Conservation (phyloP, 2,797 vertebrate genomes). For the Mus spretus region DNA sequence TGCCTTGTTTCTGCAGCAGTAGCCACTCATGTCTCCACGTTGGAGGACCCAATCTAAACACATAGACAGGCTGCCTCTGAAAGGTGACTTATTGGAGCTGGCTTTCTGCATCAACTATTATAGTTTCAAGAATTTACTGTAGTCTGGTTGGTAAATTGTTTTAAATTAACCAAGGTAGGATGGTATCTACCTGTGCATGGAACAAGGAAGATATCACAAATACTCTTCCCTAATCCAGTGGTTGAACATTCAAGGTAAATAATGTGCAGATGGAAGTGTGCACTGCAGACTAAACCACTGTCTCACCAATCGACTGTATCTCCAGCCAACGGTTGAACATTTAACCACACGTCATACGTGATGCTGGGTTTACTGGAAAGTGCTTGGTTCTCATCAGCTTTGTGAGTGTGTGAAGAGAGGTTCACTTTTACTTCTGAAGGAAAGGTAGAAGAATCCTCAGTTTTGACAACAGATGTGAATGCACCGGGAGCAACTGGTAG, state of each 20-base stretch:
- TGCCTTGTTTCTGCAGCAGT: conserved; percentile 26
- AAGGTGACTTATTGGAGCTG: background rate
- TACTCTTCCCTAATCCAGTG: too few species aligned
- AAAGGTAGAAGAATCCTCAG: too few species aligned
- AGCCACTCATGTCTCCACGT: background rate
- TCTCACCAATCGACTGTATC: too few species aligned
- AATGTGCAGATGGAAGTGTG: too few species aligned
- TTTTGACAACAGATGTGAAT: too few species aligned
- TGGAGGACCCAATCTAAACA: background rate
- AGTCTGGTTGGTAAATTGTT: background rate
- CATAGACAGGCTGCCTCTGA: background rate
- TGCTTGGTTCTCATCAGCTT: too few species aligned
- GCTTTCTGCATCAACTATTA: background rate
- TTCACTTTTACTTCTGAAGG: too few species aligned
- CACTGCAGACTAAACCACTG: too few species aligned
- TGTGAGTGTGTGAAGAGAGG: too few species aligned
- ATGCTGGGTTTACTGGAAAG: background rate
- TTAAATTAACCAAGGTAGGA: conserved; percentile 13
- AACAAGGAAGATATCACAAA: background rate
- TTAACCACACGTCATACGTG: background rate
- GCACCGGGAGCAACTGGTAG: background rate
- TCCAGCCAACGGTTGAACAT: background rate
- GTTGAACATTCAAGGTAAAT: background rate
- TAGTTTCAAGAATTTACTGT: conserved; percentile 29
- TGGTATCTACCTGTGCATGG: background rate